Conservation (phyloP, 2,797 vertebrate genomes). For the Harpagifer antarcticus region DNA sequence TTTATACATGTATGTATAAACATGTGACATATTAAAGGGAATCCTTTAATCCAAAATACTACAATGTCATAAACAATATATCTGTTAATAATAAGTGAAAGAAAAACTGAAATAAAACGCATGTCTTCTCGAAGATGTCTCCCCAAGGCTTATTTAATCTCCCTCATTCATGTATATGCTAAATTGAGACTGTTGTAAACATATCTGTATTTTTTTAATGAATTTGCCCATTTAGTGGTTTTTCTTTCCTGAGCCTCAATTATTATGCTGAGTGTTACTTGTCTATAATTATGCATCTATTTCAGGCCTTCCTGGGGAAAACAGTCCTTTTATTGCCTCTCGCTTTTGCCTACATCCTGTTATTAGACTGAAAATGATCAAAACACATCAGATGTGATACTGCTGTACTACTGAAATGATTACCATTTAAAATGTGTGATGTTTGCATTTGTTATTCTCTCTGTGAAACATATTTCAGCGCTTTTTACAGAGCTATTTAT, state of each 20-base stretch:
- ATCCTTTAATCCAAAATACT: background rate
- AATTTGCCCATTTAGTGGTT: conserved; percentile 36
- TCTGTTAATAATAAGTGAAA: background rate
- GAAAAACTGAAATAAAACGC: background rate
- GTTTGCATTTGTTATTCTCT: background rate
- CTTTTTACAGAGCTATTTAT: no score
- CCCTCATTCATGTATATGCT: conserved; percentile 14
- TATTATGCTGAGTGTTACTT: conserved; percentile 55
- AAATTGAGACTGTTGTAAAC: conserved; percentile 19
- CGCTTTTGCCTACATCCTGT: conserved; percentile 43
- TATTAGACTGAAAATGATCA: conserved; percentile 43
- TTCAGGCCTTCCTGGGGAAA: conserved; percentile 64
- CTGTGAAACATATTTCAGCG: no score
- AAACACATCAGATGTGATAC: conserved; percentile 7
- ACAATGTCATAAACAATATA: background rate
- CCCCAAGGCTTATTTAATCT: background rate
- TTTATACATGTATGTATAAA: background rate
- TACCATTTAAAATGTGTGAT: background rate
- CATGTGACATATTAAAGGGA: background rate
- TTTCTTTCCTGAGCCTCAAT: conserved; percentile 33
- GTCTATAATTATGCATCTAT: conserved; percentile 73
- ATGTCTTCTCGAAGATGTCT: background rate
- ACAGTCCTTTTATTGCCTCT: conserved; percentile 58
- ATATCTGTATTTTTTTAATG: conserved; percentile 15
- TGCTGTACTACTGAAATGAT: conserved; percentile 8